Conservation (phyloP, 2,797 vertebrate genomes). For the Anableps anableps region DNA sequence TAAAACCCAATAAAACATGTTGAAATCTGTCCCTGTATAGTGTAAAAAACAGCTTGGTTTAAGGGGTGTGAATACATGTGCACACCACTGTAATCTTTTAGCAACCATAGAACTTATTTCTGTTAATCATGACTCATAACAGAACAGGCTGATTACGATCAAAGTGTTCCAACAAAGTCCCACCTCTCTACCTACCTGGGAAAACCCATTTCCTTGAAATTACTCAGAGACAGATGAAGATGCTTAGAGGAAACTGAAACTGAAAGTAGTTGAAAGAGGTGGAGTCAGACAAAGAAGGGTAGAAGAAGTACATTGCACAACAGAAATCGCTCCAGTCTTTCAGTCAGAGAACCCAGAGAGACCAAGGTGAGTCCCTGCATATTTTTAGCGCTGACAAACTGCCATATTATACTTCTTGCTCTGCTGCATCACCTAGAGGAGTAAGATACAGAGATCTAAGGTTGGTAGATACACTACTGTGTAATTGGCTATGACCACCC, state of each 20-base stretch:
- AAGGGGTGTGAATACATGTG: neutral
- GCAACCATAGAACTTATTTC: neutral
- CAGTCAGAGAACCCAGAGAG: neutral
- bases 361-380: conserved; percentile 36
- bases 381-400: neutral
- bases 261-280: conserved; percentile 15
- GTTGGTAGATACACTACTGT: too few species aligned
- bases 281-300: neutral
- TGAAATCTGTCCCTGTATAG: neutral
- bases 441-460: neutral
- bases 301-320: neutral
- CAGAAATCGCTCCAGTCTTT: neutral
- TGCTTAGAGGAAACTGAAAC: conserved; percentile 22
- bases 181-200: neutral
- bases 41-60: neutral
- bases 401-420: neutral
- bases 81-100: neutral
- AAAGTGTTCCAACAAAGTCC: neutral
- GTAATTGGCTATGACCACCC: neutral
- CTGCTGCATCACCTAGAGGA: neutral
- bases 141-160: neutral
- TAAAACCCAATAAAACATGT: neutral
- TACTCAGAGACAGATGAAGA: neutral
- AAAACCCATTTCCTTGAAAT: neutral
- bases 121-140: neutral